Percentiles rank a stretch among this genome's conserved stretches.
These are phyloP conservation scores for Ephialtes manifestator DNA, from an alignment of 2,888 invertebrate genomes.

Conservation along the genomic window DNA sequence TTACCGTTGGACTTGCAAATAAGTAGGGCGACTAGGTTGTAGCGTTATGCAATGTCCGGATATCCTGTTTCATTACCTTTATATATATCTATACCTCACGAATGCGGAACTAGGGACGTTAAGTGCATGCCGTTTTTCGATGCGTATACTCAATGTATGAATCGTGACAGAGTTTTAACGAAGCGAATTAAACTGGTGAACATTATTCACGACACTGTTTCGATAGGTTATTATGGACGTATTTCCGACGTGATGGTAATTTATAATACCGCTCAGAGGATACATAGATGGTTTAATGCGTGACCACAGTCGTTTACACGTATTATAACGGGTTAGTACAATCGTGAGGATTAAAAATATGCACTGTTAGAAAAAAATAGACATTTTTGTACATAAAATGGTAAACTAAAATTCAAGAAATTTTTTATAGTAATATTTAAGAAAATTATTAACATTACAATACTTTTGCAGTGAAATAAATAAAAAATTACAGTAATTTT, in stretches of 20 bases:
- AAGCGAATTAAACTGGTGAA: constrained; percentile 35
- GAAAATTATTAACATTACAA: no score
- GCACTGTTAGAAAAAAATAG: neutral
- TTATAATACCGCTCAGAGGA: constrained; percentile 12
- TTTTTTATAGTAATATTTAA: no score
- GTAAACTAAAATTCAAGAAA: no score
- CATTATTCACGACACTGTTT: constrained; percentile 57
- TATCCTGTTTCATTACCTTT: constrained; percentile 26
- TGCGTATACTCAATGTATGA: constrained; percentile 37
- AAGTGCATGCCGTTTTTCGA: constrained; percentile 18
- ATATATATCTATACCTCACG: constrained; percentile 26
- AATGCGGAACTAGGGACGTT: constrained; percentile 45
- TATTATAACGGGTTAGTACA: constrained; percentile 52
- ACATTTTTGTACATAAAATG: no score
- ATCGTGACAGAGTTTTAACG: constrained; percentile 52
- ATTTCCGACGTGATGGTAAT: constrained; percentile 64
- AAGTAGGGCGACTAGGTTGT: constrained; percentile 1
- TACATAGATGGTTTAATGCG: constrained; percentile 22
- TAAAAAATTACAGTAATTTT: no score
- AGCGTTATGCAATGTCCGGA: constrained; percentile 28
- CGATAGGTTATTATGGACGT: constrained; percentile 55
- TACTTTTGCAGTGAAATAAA: no score
- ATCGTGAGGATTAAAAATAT: constrained; percentile 51
- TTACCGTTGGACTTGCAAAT: neutral
- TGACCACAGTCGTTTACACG: constrained; percentile 28